These are phyloP conservation scores for Passer domesticus DNA, from an alignment of 2,113 vertebrate genomes.

Conservation along the genomic window DNA sequence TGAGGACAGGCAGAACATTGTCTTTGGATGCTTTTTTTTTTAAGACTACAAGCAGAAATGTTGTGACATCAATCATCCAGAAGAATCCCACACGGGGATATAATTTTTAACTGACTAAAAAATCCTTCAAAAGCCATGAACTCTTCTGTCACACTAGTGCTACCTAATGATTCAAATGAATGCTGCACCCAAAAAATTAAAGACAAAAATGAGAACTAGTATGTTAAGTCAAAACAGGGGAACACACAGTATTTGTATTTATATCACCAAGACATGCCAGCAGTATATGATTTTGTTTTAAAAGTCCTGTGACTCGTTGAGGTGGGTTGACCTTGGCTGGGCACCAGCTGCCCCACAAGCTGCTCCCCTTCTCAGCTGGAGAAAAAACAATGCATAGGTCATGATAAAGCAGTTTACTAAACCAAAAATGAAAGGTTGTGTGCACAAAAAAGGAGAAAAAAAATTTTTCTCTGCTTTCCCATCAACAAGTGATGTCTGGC, in stretches of 20 bases:
- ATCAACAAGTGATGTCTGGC: fast-evolving
- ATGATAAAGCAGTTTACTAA: neutral
- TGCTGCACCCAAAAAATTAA: neutral
- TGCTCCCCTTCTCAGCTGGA: fast-evolving
- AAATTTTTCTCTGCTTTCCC: neutral
- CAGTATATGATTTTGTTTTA: neutral
- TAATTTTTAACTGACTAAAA: conserved; percentile 9
- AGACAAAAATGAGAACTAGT: neutral
- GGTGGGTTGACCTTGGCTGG: neutral
- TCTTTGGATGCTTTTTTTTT: neutral
- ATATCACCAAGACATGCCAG: neutral
- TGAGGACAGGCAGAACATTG: conserved; percentile 2
- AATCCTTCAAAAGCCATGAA: neutral
- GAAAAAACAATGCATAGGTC: neutral
- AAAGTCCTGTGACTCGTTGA: neutral
- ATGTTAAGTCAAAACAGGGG: neutral
- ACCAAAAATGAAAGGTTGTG: neutral
- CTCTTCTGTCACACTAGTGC: neutral
- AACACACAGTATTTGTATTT: neutral
- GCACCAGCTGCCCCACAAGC: neutral
- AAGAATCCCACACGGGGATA: neutral
- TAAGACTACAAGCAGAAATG: neutral
- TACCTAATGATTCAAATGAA: neutral
- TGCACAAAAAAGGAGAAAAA: neutral
- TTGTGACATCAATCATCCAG: neutral